Conservation (phyloP, 2,888 invertebrate species). For the Plusia festucae region DNA sequence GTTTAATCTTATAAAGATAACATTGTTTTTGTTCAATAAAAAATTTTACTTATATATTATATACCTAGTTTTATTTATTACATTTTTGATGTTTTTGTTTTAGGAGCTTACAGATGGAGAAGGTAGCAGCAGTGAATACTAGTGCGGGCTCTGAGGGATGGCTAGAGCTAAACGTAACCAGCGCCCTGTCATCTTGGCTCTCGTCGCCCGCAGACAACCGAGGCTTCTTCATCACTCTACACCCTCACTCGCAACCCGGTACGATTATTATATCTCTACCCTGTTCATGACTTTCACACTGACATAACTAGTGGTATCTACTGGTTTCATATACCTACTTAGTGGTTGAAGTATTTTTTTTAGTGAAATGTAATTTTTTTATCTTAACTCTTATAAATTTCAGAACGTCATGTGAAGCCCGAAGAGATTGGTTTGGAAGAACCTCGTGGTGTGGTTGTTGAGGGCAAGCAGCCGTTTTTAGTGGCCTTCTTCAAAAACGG, state of each 20-base stretch:
- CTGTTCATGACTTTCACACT: not conserved
- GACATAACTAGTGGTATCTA: too few relatives aligned
- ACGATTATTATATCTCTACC: constrained; percentile 16
- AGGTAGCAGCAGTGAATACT: constrained; percentile 93
- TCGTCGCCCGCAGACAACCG: constrained; percentile 93
- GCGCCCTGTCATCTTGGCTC: constrained; percentile 94
- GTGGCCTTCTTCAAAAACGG: constrained; percentile 95
- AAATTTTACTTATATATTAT: not conserved
- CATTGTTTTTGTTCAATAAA: not conserved
- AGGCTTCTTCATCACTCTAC: constrained; percentile 95
- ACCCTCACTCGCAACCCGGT: constrained; percentile 92
- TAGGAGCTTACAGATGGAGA: constrained; percentile 93
- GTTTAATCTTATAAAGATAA: not conserved
- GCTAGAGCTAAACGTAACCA: constrained; percentile 95
- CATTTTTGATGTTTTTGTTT: constrained; percentile 10
- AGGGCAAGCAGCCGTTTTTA: constrained; percentile 97
- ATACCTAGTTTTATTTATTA: not conserved
- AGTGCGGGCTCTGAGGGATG: constrained; percentile 95
- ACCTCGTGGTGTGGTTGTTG: constrained; percentile 89
- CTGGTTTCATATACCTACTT: not conserved
- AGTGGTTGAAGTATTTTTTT: too few relatives aligned
- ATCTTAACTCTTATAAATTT: constrained; percentile 21
- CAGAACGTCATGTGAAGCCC: constrained; percentile 94
- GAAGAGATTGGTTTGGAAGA: constrained; percentile 96
- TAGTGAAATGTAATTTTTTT: too few relatives aligned